Base-by-base conservation (phyloP, 2,888 invertebrate species). In the Cataglyphis altisquamis region DNA sequence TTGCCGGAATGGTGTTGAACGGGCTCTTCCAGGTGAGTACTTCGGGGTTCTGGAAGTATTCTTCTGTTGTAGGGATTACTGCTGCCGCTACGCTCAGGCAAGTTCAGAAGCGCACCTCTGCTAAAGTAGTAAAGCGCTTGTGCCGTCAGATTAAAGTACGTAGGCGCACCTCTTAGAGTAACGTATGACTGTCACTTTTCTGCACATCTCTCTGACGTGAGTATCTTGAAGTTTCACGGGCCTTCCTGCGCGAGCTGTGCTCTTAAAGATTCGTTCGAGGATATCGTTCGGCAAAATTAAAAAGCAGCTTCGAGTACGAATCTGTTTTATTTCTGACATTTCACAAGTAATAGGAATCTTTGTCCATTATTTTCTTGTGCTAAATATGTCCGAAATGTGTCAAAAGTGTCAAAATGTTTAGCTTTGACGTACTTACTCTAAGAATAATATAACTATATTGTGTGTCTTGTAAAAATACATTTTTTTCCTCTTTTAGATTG, bases 31-130 rank as follows among this genome's bases (percentile, higher is more conserved):
- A 87, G 91, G 92, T 92, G 91, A 92, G 91, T 91, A 90, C 70
- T 60, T 91, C 90, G 93, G 93, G 93, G 90, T 90, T 93, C 92
- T 94, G 93, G 94, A 93, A 92, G 91, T 91, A 93, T 94, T 95
- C 93, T 95, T 94, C 91, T 94, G 93, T 95, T 95, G 91, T 95
- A 95, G 95, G 95, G 92, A 93, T 94, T 94, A 93, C 94, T 91
- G 93, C 94, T 91, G 94, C 93, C 89, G 93, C 92, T 92, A 93
- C 93, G 87, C 92, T 93, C 93, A 95, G 95, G 95, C 95, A 95
- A 95, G 95, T 95, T 93, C 91, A 89, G 91, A 91, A 91, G 90
- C 88, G 88, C 89, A 90, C 89, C 88, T 91, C 90, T 89, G 90
- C 91, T 92, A 91, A 90, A 90, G 89, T 92, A 92, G 90, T 92